Conservation (phyloP, 2,797 vertebrate genomes). For the Premnoplex brunnescens region DNA sequence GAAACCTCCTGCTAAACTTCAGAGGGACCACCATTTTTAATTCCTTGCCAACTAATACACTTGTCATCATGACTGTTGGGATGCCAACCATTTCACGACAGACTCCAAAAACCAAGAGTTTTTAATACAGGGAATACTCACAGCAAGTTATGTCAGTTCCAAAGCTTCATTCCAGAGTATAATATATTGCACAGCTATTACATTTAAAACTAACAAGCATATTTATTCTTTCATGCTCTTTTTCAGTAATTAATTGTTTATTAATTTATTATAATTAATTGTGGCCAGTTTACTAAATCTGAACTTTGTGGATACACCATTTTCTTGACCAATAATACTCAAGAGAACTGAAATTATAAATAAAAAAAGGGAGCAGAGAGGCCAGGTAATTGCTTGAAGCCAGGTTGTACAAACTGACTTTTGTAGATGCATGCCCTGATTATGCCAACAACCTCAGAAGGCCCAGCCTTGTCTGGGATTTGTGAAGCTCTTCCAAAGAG, state of each 20-base stretch:
- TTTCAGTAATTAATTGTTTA: not conserved
- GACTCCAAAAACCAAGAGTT: not conserved
- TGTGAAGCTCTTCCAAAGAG: not conserved
- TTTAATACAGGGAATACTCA: not conserved
- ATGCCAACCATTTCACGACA: conserved; percentile 22
- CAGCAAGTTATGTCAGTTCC: not conserved
- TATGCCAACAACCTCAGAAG: not conserved
- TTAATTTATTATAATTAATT: too few relatives aligned
- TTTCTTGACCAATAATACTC: not conserved
- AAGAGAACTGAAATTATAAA: not conserved
- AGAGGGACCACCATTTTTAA: conserved; percentile 21
- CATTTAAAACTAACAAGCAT: not conserved
- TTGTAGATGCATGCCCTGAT: not conserved
- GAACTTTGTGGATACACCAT: not conserved
- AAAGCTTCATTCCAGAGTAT: not conserved
- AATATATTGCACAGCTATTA: not conserved
- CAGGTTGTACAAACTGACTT: not conserved
- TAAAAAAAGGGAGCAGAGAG: not conserved
- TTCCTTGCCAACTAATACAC: not conserved
- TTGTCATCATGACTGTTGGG: not conserved
- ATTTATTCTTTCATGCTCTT: not conserved
- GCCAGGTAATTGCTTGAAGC: not conserved
- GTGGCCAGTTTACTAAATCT: not conserved
- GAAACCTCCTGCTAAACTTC: conserved; percentile 6
- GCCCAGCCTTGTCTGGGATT: not conserved